phyloP scores from a whole-genome alignment of 2,888 invertebrate genomes.

The Drosophila prostipennis region DNA sequence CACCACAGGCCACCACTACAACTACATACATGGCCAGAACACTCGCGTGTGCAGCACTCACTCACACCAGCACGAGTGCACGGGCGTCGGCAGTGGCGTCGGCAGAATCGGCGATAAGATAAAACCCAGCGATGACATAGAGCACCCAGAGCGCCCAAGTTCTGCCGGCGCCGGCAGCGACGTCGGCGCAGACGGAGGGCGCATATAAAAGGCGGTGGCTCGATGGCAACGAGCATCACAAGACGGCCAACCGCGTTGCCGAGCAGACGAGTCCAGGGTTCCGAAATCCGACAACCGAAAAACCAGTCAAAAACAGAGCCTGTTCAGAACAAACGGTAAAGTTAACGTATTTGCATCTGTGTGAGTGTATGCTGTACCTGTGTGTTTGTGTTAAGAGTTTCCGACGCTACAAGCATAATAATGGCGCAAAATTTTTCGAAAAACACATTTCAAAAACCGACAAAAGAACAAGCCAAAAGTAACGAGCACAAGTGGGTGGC shows the following conservation, averaged over 20 bases:
- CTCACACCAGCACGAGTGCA: constrained; percentile 29
- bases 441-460: constrained; percentile 60
- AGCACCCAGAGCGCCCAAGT: constrained; percentile 71
- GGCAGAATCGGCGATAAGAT: constrained; percentile 45
- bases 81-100: constrained; percentile 17
- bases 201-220: constrained; percentile 65
- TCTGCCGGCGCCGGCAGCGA: constrained; percentile 46
- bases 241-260: constrained; percentile 73
- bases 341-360: constrained; percentile 42
- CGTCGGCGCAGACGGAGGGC: constrained; percentile 36
- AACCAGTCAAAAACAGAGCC: constrained; percentile 21
- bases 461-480: constrained; percentile 66
- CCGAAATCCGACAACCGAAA: constrained; percentile 8
- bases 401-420: constrained; percentile 59
- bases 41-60: constrained; percentile 28
- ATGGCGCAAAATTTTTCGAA: constrained; percentile 58
- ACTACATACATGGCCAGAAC: constrained; percentile 28
- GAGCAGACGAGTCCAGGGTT: constrained; percentile 61
- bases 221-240: constrained; percentile 66
- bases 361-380: constrained; percentile 5
- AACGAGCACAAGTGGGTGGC: constrained; percentile 63
- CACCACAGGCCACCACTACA: constrained; percentile 55
- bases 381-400: constrained; percentile 68
- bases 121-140: constrained; percentile 67
- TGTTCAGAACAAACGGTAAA: constrained; percentile 60